These are phyloP conservation scores for Drosophila barbarae DNA, from an alignment of 2,888 invertebrate species.

Conservation along the genomic window DNA sequence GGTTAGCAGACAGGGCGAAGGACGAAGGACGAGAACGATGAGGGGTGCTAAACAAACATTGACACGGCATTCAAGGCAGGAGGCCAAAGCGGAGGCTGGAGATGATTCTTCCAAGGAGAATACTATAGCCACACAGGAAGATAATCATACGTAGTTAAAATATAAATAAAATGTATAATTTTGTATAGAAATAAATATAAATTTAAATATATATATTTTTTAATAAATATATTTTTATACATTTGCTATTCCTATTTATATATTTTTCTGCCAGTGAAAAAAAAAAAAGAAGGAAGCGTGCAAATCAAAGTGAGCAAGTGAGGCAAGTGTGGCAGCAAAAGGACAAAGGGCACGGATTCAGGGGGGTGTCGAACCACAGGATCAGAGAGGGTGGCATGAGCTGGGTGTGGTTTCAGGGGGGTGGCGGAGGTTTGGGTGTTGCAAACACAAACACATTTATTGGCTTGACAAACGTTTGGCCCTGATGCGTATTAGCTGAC, in stretches of 20 bases:
- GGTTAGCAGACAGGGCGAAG: constrained; percentile 52
- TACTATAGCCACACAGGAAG: constrained; percentile 3
- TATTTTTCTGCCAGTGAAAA: not conserved
- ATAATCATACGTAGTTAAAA: not conserved
- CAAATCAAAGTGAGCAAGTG: constrained; percentile 56
- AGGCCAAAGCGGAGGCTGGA: not conserved
- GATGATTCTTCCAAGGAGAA: constrained; percentile 18
- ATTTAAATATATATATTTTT: no score
- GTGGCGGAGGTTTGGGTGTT: not conserved
- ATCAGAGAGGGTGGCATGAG: not conserved
- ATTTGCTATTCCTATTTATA: no score
- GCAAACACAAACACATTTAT: constrained; percentile 22
- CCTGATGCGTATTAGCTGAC: constrained; percentile 36
- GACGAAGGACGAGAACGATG: constrained; percentile 5
- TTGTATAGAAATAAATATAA: no score
- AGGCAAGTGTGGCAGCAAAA: constrained; percentile 33
- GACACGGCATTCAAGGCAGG: constrained; percentile 53
- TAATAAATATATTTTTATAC: no score
- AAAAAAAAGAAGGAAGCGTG: constrained; percentile 37
- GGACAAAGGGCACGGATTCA: constrained; percentile 33
- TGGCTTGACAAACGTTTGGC: constrained; percentile 25
- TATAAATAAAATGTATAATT: not conserved
- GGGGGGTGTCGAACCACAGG: not conserved
- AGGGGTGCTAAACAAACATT: constrained; percentile 45
- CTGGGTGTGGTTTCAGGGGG: not conserved